These are phyloP conservation scores for Syngnathus floridae DNA, from an alignment of 2,113 vertebrate species.

Conservation along the genomic window DNA sequence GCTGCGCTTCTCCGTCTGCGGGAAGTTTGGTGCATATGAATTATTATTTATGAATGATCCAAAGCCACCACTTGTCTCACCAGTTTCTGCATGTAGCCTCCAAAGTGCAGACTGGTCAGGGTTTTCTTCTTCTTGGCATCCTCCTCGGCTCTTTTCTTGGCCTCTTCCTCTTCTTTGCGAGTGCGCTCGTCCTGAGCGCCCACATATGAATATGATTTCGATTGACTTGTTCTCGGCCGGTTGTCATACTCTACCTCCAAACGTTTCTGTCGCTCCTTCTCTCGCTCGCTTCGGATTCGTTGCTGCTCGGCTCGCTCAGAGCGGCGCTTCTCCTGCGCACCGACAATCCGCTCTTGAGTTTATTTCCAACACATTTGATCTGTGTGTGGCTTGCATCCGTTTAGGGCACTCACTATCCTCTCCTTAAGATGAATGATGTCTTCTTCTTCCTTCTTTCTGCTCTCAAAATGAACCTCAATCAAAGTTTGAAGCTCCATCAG, in stretches of 20 bases:
- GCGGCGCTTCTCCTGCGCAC: constrained; percentile 81
- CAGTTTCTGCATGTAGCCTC: constrained; percentile 93
- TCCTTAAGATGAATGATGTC: constrained; percentile 86
- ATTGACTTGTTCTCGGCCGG: no score
- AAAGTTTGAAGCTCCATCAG: constrained; percentile 88
- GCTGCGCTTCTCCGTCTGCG: constrained; percentile 82
- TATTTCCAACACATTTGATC: background rate
- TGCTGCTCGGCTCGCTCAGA: constrained; percentile 90
- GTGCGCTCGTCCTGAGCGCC: constrained; percentile 79
- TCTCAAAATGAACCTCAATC: constrained; percentile 91
- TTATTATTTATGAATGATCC: no score
- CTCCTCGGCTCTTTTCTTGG: constrained; percentile 80
- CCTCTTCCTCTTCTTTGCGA: constrained; percentile 91
- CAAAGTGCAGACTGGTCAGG: constrained; percentile 90
- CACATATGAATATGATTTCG: background rate
- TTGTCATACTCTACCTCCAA: constrained; percentile 73
- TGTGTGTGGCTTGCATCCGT: no score
- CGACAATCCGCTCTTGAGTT: background rate
- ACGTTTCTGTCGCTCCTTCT: constrained; percentile 88
- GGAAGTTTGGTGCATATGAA: background rate
- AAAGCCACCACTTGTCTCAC: constrained; percentile 23
- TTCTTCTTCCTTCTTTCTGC: constrained; percentile 93
- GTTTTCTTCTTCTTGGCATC: constrained; percentile 94
- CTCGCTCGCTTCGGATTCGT: constrained; percentile 83
- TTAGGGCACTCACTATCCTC: constrained; percentile 77